Evolutionary conservation across 2,113 vertebrate genomes (phyloP), one percentile per base, ranked within the genome.

Genomic region (Corythornis madagascariensis): DNA sequence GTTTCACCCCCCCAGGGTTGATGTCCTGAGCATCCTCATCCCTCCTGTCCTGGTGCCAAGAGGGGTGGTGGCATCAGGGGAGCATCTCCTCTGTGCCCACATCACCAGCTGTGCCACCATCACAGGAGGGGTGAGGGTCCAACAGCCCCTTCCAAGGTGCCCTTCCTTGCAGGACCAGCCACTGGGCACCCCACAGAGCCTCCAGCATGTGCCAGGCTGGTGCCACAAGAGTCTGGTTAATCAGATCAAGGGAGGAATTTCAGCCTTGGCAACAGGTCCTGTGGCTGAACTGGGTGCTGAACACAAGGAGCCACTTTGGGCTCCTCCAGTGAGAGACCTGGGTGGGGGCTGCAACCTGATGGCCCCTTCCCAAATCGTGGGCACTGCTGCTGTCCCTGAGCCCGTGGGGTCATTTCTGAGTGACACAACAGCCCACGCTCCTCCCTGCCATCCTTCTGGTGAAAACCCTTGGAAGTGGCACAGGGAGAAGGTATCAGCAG

Each of bases 61-160:
- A 50, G 47, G 52, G 45, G 65, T 0, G 1, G 16, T 1, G 2
- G 16, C 25, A 26, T 12, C 21, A 4, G 0, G 10, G 38, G 48
- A 70, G 15, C 70, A 65, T 5, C 85, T 64, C 59, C 83, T 2
- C 0, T 5, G 31, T 4, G 40, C 20, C 57, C 1, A 1, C 4
- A 16, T 3, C 19, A 0, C 45, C 4, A 1, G 13, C 47, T 17
- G 4, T 0, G 4, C 10, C 61, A 70, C 1, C 79, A 15, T 21
- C 4, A 6, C 0, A 0, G 0, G 1, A n/a, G 1, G 29, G 60
- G n/a, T 0, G 0, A 89, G 28, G 29, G 42, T 50, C 65, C 69
- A 35, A 21, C 17, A 16, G 50, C 1, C 59, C 67, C 25, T 88
- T 8, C 67, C 1, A 20, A 73, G 67, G 35, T 61, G 35, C 3